Conservation (phyloP, 2,888 invertebrate species). For the Drosophila helvetica region DNA sequence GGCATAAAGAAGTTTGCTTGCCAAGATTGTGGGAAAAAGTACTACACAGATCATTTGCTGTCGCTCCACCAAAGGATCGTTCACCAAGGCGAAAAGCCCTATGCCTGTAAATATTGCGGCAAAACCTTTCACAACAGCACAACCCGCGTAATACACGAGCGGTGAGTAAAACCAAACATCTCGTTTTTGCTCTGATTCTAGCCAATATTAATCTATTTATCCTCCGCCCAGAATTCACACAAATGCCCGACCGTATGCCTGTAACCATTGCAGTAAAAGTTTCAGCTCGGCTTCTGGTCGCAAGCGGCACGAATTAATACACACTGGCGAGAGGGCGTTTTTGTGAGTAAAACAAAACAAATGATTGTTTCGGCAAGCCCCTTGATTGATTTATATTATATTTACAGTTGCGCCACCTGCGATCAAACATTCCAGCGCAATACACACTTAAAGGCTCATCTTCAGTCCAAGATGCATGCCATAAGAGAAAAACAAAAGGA, state of each 20-base stretch:
- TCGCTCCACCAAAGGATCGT: constrained; percentile 53
- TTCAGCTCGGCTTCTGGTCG: constrained; percentile 79
- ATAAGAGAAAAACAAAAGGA: constrained; percentile 4
- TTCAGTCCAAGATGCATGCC: constrained; percentile 57
- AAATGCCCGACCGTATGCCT: constrained; percentile 77
- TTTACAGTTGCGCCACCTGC: constrained; percentile 56
- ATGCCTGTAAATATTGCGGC: constrained; percentile 74
- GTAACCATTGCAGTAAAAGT: constrained; percentile 72
- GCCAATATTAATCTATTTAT: background rate
- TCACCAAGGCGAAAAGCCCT: constrained; percentile 82
- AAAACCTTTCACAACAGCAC: constrained; percentile 79
- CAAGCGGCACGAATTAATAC: constrained; percentile 73
- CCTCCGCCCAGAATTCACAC: constrained; percentile 73
- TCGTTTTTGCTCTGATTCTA: background rate
- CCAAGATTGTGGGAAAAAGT: constrained; percentile 44
- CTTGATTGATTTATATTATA: background rate
- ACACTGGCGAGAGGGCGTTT: constrained; percentile 58
- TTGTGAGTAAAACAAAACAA: constrained; percentile 45
- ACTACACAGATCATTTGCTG: constrained; percentile 62
- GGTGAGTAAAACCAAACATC: constrained; percentile 60
- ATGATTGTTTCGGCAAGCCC: background rate
- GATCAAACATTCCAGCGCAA: constrained; percentile 61
- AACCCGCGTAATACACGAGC: constrained; percentile 77
- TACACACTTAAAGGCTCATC: constrained; percentile 65
- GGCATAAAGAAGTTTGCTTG: constrained; percentile 62